Evolutionary conservation across 2,113 vertebrate genomes (phyloP).

Genomic region (Dolichotis patagonum): DNA sequence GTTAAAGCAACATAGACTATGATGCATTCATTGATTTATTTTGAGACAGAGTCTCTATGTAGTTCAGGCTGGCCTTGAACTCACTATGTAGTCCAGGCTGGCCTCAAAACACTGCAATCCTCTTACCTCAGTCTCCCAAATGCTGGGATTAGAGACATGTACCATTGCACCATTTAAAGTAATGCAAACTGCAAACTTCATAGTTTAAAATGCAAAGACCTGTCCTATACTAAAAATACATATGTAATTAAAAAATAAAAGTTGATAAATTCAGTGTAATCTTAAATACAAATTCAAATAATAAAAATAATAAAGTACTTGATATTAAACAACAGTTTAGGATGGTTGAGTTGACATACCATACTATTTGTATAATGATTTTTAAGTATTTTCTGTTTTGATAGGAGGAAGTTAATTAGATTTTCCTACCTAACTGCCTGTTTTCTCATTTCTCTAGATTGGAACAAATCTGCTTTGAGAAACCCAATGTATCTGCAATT

Average conservation of each 20-base stretch:
- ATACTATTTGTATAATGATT: not conserved
- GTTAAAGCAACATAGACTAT: not conserved
- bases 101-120: not conserved
- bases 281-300: not conserved
- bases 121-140: not conserved
- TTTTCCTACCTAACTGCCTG: not conserved
- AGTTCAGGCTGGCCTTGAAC: not conserved
- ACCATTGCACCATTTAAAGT: not conserved
- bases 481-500: slow-evolving; percentile 27
- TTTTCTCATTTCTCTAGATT: slow-evolving; percentile 13
- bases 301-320: not conserved
- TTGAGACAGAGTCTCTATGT: not conserved
- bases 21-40: not conserved
- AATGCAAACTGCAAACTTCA: not conserved
- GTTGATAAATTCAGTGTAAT: not conserved
- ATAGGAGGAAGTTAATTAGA: not conserved
- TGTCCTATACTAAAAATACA: not conserved
- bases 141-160: not conserved
- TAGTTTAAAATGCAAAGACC: not conserved
- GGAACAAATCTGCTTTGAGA: slow-evolving; percentile 1
- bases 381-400: slow-evolving; percentile 39
- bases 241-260: slow-evolving; percentile 19
- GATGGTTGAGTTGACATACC: not conserved
- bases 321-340: not conserved
- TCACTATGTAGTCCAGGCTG: too few relatives aligned